These are phyloP conservation scores for Galago senegalensis DNA, from an alignment of 2,797 vertebrate species.

Conservation along the genomic window DNA sequence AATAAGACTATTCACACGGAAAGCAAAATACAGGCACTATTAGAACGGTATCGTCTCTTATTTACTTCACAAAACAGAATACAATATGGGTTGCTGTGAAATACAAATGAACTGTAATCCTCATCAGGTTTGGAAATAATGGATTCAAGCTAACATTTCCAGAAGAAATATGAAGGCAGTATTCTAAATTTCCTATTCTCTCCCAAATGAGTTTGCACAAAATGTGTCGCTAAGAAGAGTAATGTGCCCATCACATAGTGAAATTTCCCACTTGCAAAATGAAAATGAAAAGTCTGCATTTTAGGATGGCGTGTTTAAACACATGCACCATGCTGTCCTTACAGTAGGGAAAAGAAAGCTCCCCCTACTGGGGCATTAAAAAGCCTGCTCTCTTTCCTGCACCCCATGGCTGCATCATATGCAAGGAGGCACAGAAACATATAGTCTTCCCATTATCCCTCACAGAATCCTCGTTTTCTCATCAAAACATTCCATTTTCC, in stretches of 20 bases:
- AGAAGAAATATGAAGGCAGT: slow-evolving; percentile 79
- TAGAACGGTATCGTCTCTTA: slow-evolving; percentile 22
- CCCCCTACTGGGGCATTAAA: slow-evolving; percentile 84
- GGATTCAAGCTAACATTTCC: slow-evolving; percentile 79
- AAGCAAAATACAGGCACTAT: slow-evolving; percentile 63
- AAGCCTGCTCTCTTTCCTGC: slow-evolving; percentile 69
- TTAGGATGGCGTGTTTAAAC: slow-evolving; percentile 81
- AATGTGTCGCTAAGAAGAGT: slow-evolving; percentile 83
- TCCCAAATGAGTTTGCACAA: slow-evolving; percentile 87
- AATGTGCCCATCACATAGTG: slow-evolving; percentile 78
- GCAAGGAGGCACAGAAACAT: slow-evolving; percentile 74
- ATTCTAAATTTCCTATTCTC: slow-evolving; percentile 83
- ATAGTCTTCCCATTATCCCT: slow-evolving; percentile 54
- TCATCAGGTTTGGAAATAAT: slow-evolving; percentile 84
- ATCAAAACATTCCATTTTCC: slow-evolving; percentile 77
- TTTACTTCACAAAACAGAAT: slow-evolving; percentile 84
- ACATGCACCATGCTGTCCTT: slow-evolving; percentile 81
- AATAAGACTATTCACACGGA: slow-evolving; percentile 70
- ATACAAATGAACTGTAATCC: slow-evolving; percentile 83
- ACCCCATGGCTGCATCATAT: slow-evolving; percentile 76
- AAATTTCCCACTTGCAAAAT: slow-evolving; percentile 87
- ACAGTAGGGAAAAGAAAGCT: slow-evolving; percentile 83
- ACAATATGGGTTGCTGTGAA: slow-evolving; percentile 81
- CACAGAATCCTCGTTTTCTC: slow-evolving; percentile 72
- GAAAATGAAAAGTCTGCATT: slow-evolving; percentile 75